Base-by-base conservation (phyloP, 2,797 vertebrate genomes). In the Protosalanx chinensis region DNA sequence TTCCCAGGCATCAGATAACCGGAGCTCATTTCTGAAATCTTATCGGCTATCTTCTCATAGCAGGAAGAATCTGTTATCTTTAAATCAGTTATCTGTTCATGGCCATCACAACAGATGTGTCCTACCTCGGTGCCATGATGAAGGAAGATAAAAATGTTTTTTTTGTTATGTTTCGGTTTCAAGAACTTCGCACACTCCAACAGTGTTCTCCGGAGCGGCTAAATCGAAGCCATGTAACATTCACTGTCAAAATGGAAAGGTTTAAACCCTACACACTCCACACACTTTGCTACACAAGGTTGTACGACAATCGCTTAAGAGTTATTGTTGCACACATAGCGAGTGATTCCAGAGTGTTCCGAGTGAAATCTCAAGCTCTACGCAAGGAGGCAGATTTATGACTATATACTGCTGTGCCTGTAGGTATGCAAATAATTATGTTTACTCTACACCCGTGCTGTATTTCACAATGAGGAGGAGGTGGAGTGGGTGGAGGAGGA, bases 241-340 rank as follows among this genome's bases (percentile, higher is more conserved):
- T 27, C 23, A 16, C 13, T 4, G 13, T 16, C 51, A 5, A 53
- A 53, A 16, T n/a, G 16, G 51, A 53, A 78, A 67, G 74, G 78
- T 71, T 63, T 68, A 67, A 37, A 66, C 67, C 76, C 76, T 64
- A 64, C 67, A 79, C 76, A 78, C 74, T 75, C 68, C 46, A 71
- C 76, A 75, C 76, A 75, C 64, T 56, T 72, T 16, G 15, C 15
- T 56, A n/a, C 51, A 16, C 15, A 16, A 0, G 13, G 78, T 61
- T 61, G 4, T 27, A 27, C 33, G 60, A 62, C 60, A 62, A 62
- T 32, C 30, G 58, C n/a, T 49, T 16, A 15, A 37, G 59, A 69
- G 69, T 62, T 60, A 72, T 61, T 18, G 64, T 53, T 69, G 30
- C 15, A 72, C 51, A 72, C 53, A 49, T 6, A 35, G 49, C 56